These are phyloP conservation scores for Dicrostonyx torquatus DNA, from an alignment of 2,797 vertebrate genomes.

Conservation along the genomic window DNA sequence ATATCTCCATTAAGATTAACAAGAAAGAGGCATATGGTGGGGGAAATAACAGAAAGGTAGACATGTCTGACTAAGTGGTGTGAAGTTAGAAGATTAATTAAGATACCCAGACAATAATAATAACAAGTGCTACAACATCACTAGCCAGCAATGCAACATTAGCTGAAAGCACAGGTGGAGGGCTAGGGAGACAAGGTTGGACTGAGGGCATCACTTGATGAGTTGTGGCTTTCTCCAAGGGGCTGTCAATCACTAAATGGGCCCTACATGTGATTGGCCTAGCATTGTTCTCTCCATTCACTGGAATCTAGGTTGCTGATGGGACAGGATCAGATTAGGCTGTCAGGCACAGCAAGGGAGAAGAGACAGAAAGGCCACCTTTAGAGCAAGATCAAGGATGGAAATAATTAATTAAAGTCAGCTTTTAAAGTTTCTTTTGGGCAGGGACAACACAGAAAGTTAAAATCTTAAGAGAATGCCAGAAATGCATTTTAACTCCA, in stretches of 20 bases:
- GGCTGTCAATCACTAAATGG: background rate
- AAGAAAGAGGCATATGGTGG: constrained; percentile 74
- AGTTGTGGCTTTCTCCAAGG: constrained; percentile 10
- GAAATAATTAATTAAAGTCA: background rate
- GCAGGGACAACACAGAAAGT: constrained; percentile 26
- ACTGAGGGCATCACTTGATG: background rate
- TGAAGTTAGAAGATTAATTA: constrained; percentile 72
- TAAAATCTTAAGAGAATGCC: background rate
- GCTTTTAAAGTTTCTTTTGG: background rate
- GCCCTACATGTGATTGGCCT: background rate
- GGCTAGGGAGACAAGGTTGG: background rate
- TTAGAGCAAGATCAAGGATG: background rate
- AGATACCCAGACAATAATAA: constrained; percentile 58
- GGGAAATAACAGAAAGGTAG: constrained; percentile 70
- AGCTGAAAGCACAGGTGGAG: constrained; percentile 23
- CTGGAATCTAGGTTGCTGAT: background rate
- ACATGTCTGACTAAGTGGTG: constrained; percentile 60
- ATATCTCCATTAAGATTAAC: constrained; percentile 78
- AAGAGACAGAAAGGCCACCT: background rate
- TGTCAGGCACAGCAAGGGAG: background rate
- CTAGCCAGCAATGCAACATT: background rate
- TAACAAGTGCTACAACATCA: background rate
- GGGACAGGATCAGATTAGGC: background rate
- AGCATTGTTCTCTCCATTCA: background rate
- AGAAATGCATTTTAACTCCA: constrained; percentile 42